A percentile compares a stretch with the other conserved stretches of the same genome.
Conservation (phyloP, 53 echinoderm and acorn worm genomes). For the Stichopus horrens region DNA sequence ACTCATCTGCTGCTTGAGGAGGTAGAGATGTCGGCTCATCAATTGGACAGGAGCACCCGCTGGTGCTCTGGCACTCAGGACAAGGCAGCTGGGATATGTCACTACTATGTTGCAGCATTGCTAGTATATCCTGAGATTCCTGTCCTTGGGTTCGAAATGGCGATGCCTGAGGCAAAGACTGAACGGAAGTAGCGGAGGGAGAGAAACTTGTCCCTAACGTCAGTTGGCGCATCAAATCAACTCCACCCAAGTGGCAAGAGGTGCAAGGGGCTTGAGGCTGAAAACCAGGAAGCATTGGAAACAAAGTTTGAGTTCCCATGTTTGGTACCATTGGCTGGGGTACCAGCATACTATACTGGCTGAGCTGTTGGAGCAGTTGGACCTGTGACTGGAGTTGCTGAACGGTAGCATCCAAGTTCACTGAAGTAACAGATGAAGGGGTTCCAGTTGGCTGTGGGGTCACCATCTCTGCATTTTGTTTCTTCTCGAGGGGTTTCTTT, state of each 20-base stretch:
- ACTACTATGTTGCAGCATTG: slow-evolving; percentile 63
- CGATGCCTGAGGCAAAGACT: not conserved
- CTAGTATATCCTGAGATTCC: slow-evolving; percentile 61
- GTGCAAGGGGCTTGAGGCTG: slow-evolving; percentile 30
- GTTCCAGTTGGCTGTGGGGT: slow-evolving; percentile 28
- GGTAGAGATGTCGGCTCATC: slow-evolving; percentile 1
- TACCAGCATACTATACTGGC: slow-evolving; percentile 37
- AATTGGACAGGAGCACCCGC: slow-evolving; percentile 4
- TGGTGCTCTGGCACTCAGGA: slow-evolving; percentile 15
- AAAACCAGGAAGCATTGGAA: slow-evolving; percentile 15
- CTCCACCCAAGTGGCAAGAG: not conserved
- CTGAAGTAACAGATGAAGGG: not conserved
- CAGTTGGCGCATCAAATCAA: slow-evolving; percentile 27
- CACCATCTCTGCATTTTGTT: not conserved
- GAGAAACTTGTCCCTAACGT: slow-evolving; percentile 8
- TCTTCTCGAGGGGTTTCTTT: not conserved
- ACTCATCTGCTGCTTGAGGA: not conserved
- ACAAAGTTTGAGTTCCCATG: slow-evolving; percentile 21
- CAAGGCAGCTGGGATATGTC: slow-evolving; percentile 35
- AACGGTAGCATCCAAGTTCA: slow-evolving; percentile 20
- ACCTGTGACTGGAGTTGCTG: slow-evolving; percentile 39
- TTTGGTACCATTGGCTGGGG: slow-evolving; percentile 4
- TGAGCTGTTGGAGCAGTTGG: slow-evolving; percentile 33
- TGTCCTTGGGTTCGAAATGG: not conserved
- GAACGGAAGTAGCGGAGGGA: not conserved